Base-by-base conservation (phyloP, 2,888 invertebrate species). In the Helicoverpa assulta region DNA sequence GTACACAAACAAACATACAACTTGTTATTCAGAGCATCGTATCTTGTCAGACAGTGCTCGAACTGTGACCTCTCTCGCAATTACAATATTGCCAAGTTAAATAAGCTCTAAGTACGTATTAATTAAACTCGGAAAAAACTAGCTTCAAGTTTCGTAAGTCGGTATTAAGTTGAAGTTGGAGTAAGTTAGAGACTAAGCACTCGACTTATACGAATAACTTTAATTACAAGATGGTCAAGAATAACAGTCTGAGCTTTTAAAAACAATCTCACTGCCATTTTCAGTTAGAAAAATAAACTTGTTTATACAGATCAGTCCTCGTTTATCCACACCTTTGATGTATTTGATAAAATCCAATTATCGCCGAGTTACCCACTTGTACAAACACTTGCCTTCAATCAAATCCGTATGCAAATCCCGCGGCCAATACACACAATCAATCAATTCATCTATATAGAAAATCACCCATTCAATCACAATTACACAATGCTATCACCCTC, bases 121-220 rank as follows among this genome's bases (percentile, higher is more conserved):
- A 47, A 76, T 79, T 75, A 61, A 76, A 61, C 47, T 64, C 29
- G 47, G 67, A 61, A 79, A 71, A 75, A 74, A 50, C 52, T 18
- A n/a, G 18, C 37, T 43, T 37, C 14, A 33, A 67, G 67, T 50
- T 57, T 40, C 56, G 47, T 19, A 59, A 73, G 43, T 67, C 50
- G 52, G 60, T 60, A 53, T 43, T 52, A 19, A n/a, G 37, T 29
- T 61, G n/a, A 59, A 73, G 62, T 53, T 56, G 19, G 52, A 58
- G 16, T 52, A 4, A 57, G 55, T 57, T 65, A 57, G 40, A 37
- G 37, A 18, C 47, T 61, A 40, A 52, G 73, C 58, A 18, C 40
- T 50, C 64, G 57, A 50, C 52, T 19, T 59, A 26, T 40, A 53
- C 16, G 54, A 54, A 50, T 56, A 78, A 50, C 33, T 78, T 59